Percentiles rank a stretch among this genome's conserved stretches.
Evolutionary conservation across 2,113 vertebrate genomes (phyloP).

Genomic region (Syngnathus scovelli): DNA sequence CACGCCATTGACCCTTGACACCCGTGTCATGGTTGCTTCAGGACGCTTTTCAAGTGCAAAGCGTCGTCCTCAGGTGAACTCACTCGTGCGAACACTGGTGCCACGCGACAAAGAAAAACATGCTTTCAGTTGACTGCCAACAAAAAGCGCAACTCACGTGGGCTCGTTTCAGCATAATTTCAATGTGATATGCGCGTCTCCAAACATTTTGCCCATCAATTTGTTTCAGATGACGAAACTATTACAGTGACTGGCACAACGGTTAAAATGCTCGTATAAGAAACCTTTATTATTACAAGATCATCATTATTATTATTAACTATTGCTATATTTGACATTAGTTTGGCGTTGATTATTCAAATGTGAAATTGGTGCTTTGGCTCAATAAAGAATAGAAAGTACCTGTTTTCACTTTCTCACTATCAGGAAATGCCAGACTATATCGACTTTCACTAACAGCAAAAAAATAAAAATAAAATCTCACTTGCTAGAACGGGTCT

Average conservation of each 20-base stretch:
- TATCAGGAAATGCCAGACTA: not conserved
- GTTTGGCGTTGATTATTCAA: not conserved
- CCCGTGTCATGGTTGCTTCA: not conserved
- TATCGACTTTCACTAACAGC: too few species aligned
- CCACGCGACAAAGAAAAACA: not conserved
- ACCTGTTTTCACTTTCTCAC: not conserved
- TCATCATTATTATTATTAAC: too few species aligned
- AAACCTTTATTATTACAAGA: not conserved
- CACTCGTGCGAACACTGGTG: not conserved
- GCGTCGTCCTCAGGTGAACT: not conserved
- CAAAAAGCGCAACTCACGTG: not conserved
- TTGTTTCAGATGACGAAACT: too few species aligned
- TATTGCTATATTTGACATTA: not conserved
- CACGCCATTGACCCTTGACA: not conserved
- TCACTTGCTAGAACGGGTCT: not conserved
- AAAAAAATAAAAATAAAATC: too few species aligned
- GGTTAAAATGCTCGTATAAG: not conserved
- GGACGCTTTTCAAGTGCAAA: not conserved
- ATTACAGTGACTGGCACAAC: not conserved
- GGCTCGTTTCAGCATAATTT: too few species aligned
- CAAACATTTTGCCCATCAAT: too few species aligned
- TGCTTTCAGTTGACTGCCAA: not conserved
- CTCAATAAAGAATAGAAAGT: not conserved
- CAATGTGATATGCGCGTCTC: too few species aligned
- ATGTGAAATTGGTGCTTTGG: not conserved